phyloP scores from a whole-genome alignment of 2,113 vertebrate genomes.

The Pituophis catenifer region DNA sequence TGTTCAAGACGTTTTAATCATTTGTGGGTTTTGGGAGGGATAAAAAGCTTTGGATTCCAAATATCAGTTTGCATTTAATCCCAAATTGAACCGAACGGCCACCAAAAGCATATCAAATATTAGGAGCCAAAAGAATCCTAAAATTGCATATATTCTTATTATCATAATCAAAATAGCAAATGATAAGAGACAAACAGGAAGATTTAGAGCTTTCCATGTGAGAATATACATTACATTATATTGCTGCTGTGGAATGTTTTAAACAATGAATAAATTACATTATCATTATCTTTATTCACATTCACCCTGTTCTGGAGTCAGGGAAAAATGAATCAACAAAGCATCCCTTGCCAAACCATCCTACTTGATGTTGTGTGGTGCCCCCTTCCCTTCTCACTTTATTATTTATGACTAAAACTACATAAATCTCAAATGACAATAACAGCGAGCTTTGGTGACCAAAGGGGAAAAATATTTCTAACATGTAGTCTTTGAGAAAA shows the following conservation, averaged over 20 bases:
- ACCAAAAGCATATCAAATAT: background rate
- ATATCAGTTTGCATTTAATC: background rate
- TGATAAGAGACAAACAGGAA: background rate
- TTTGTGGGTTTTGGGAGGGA: background rate
- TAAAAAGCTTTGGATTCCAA: background rate
- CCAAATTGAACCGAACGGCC: background rate
- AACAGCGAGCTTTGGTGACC: slow-evolving; percentile 7
- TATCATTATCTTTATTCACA: background rate
- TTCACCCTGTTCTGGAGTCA: background rate
- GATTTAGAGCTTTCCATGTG: background rate
- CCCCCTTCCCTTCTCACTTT: slow-evolving; percentile 4
- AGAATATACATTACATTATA: background rate
- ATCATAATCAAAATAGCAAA: background rate
- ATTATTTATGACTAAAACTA: slow-evolving; percentile 49
- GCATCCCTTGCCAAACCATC: background rate
- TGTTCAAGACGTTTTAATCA: background rate
- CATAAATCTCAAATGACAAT: slow-evolving; percentile 22
- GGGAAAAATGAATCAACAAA: background rate
- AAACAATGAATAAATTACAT: background rate
- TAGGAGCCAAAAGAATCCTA: background rate
- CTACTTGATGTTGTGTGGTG: slow-evolving; percentile 3
- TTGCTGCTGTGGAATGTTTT: background rate
- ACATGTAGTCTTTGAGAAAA: slow-evolving; percentile 31
- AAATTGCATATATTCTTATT: background rate
- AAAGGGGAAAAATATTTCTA: slow-evolving; percentile 10